Evolutionary conservation across 2,888 invertebrate genomes (phyloP), one percentile per base, ranked within the genome.

Genomic region (Molorchus minor): DNA sequence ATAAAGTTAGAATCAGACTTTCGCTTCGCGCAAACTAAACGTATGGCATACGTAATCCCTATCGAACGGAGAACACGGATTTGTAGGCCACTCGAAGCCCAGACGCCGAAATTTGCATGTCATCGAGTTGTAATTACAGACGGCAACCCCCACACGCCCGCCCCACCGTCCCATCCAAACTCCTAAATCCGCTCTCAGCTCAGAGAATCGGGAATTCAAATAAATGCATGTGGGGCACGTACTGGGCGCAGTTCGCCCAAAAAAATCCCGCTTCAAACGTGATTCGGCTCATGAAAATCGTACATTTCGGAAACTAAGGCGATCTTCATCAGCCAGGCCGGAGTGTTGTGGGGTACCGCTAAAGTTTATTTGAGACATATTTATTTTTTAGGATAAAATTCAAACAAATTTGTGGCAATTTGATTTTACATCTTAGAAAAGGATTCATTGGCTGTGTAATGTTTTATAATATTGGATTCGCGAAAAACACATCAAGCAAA

Each of bases 171-270:
- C 1, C 33, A n/a, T n/a, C 35, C 3, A 35, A 47, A 47, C 47
- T 47, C 13, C 46, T 33, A 35, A 35, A 46, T 46, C 35, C 47
- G 36, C 13, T 12, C 13, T 19, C 20, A 7, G 13, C 35, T 12
- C n/a, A 12, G 35, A 2, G n/a, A n/a, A n/a, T n/a, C 20, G 21
- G 20, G 15, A 3, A 46, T 47, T 47, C 47, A 36, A 47, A 47
- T 35, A n/a, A n/a, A n/a, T n/a, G 29, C 44, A 54, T 54, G 54
- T 54, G 54, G 45, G 54, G 38, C 54, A 54, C 54, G 54, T 54
- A 21, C 36, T 33, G 16, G 36, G 54, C 35, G 44, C 44, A 54
- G 44, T 44, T 10, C 45, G 13, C n/a, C 16, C 30, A 36, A 43
- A 45, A 54, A 54, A 54, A 45, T 12, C 25, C 21, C 30, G 40